Base-by-base conservation (phyloP, 2,888 invertebrate genomes). In the Caenorhabditis sp. region DNA sequence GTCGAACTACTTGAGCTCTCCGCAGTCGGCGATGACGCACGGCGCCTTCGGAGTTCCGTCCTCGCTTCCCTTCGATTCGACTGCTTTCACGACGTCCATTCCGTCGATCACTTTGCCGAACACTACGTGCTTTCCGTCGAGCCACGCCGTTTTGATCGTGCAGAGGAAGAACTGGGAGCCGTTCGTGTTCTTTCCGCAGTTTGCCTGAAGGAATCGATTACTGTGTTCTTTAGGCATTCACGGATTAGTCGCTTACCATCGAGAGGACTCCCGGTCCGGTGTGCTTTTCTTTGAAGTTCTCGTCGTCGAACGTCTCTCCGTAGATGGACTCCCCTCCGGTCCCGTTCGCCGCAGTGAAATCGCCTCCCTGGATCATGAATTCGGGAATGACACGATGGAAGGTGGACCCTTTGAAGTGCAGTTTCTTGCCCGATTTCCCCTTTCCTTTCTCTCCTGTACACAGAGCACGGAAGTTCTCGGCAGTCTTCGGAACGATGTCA, bases 331-430 rank as follows among this genome's bases (percentile, higher is more conserved):
- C 95, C 86, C 96, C 96, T 56, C 92, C 92, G 78, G 92, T 92
- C 61, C 96, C 96, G 90, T 94, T 94, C 87, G 92, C 94, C 90
- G 94, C 94, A 88, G 95, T 96, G 90, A 96, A 96, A 90, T 96
- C 96, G 85, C 96, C 90, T 65, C 86, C 86, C 92, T 96, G 96
- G 91, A 95, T 94, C 96, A 96, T 96, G 92, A 96, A 96, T 91
- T 95, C 95, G 85, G 96, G 96, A 91, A 96, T 96, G 89, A 96
- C 94, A 87, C 96, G 94, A 91, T 96, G 96, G 93, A 96, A 96
- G 87, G 93, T 94, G 74, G 63, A 76, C 86, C 93, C 93, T 91
- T 95, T 95, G 92, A 94, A 96, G 71, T 91, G 91, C 81, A 90
- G 89, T 11, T 90, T 90, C 80, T 90, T 91, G 61, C 91, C 90